Evolutionary conservation across 2,113 vertebrate species (phyloP).

Genomic region (Canis aureus): DNA sequence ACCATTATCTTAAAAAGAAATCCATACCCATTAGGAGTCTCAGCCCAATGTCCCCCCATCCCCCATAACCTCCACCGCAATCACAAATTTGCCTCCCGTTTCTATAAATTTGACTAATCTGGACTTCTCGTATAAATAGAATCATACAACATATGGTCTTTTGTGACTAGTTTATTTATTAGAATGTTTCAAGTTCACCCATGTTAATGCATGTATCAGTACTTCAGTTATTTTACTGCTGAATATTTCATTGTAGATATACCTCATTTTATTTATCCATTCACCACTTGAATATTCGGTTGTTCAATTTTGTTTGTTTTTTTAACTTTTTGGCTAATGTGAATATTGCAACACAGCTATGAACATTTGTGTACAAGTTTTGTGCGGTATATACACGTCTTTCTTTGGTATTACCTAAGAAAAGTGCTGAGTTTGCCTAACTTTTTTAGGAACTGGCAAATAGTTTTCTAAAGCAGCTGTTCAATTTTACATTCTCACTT

Average conservation of each 20-base stretch:
- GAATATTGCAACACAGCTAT: not conserved
- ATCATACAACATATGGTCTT: not conserved
- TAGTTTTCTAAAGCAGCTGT: slow-evolving; percentile 39
- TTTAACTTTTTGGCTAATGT: not conserved
- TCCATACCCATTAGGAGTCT: not conserved
- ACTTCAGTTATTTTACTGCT: slow-evolving; percentile 29
- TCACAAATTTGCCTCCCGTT: not conserved
- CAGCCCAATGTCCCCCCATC: not conserved
- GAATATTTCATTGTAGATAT: not conserved
- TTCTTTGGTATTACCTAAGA: not conserved
- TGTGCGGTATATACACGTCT: not conserved
- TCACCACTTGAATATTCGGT: not conserved
- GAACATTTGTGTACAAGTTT: not conserved
- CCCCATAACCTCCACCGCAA: not conserved
- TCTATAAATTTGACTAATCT: not conserved
- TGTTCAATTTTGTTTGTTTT: not conserved
- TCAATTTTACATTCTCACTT: not conserved
- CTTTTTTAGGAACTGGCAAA: slow-evolving; percentile 4
- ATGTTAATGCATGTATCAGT: not conserved
- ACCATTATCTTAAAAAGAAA: not conserved
- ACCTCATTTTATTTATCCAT: slow-evolving; percentile 21
- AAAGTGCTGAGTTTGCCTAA: not conserved
- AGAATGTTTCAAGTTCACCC: not conserved
- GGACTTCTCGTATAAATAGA: not conserved
- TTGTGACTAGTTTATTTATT: not conserved